These are phyloP conservation scores for Agonopterix arenella DNA, from an alignment of 2,888 invertebrate species.

Conservation along the genomic window DNA sequence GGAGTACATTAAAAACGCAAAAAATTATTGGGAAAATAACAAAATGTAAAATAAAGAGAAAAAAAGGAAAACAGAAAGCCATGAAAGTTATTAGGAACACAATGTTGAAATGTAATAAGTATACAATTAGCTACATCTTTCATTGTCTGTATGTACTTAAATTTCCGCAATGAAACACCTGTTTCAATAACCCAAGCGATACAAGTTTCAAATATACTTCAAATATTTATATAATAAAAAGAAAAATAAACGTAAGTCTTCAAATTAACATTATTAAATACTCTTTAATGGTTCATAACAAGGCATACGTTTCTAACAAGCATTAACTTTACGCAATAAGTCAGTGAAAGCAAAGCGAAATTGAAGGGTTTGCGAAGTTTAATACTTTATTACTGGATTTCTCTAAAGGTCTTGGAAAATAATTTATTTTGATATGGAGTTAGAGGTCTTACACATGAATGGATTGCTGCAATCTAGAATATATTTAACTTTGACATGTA, in stretches of 20 bases:
- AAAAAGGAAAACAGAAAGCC: no score
- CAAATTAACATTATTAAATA: no score
- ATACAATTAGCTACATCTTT: no score
- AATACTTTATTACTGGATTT: constrained; percentile 52
- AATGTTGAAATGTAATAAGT: no score
- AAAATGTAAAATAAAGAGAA: background rate
- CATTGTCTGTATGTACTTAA: no score
- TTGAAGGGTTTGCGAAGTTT: constrained; percentile 47
- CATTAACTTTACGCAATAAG: constrained; percentile 45
- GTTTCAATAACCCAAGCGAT: no score
- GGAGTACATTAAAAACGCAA: background rate
- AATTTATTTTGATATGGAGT: constrained; percentile 23
- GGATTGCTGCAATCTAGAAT: background rate
- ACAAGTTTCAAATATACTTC: no score
- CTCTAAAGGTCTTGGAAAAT: constrained; percentile 49
- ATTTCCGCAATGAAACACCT: no score
- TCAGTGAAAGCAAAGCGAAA: constrained; percentile 56
- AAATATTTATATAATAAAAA: no score
- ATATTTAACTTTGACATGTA: background rate
- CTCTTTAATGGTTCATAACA: constrained; percentile 8
- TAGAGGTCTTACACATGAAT: background rate
- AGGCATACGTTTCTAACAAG: constrained; percentile 15
- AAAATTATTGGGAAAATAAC: background rate
- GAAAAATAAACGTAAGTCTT: no score
- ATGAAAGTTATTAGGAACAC: no score